phyloP scores from a whole-genome alignment of 1,140 invertebrate species.

The Pseudomyrmex gracilis region DNA sequence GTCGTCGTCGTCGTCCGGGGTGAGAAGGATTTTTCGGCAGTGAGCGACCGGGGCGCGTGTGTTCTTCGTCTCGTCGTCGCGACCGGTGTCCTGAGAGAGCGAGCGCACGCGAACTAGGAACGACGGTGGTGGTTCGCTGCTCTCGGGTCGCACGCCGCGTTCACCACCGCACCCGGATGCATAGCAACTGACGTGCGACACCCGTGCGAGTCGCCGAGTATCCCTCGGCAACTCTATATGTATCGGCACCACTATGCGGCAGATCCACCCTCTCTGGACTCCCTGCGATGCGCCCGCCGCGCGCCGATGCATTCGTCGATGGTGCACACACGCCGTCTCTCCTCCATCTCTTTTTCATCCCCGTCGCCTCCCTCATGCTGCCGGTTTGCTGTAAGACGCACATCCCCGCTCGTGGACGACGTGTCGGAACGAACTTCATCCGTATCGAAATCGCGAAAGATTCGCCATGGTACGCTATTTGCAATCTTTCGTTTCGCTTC shows the following conservation, averaged over 20 bases:
- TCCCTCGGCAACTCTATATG: slow-evolving; percentile 40
- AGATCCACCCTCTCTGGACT: slow-evolving; percentile 71
- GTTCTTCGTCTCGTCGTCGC: not conserved
- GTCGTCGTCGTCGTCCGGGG: not conserved
- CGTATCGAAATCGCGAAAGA: not conserved
- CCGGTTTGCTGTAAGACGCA: no score
- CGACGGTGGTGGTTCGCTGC: slow-evolving; percentile 16
- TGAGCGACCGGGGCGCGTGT: slow-evolving; percentile 4
- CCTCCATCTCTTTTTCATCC: not conserved
- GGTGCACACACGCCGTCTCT: slow-evolving; percentile 35
- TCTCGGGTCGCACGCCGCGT: slow-evolving; percentile 50
- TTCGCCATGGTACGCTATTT: not conserved
- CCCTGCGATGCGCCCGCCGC: slow-evolving; percentile 65
- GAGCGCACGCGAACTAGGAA: not conserved
- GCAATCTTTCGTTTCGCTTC: not conserved
- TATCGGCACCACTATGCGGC: slow-evolving; percentile 71
- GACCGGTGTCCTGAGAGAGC: not conserved
- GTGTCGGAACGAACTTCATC: not conserved
- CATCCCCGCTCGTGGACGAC: not conserved
- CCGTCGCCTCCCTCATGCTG: not conserved
- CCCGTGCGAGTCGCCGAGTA: slow-evolving; percentile 49
- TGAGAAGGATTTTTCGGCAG: not conserved
- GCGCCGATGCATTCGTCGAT: slow-evolving; percentile 38
- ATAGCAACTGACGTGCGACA: slow-evolving; percentile 67
- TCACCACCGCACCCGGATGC: slow-evolving; percentile 65